Evolutionary conservation across 1,140 invertebrate species (phyloP).

Genomic region (Drosophila insularis): DNA sequence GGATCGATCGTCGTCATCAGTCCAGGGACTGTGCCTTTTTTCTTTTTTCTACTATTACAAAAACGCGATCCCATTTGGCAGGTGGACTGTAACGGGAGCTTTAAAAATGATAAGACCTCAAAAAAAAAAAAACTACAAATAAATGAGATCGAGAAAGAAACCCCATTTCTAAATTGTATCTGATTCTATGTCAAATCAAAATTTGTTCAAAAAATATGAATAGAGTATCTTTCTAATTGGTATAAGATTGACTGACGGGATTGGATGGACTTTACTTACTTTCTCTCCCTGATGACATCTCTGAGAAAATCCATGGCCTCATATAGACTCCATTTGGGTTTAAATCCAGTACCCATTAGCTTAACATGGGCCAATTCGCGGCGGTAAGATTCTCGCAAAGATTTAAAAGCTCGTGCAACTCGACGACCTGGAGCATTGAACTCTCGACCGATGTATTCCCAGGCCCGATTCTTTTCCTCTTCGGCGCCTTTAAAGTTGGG

Average conservation of each 20-base stretch:
- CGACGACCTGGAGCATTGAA: slow-evolving; percentile 78
- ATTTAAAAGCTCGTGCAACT: slow-evolving; percentile 77
- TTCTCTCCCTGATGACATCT: slow-evolving; percentile 77
- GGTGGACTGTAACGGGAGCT: slow-evolving; percentile 5
- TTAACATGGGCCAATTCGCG: slow-evolving; percentile 77
- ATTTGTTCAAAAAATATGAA: too few species aligned
- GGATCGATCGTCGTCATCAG: not conserved
- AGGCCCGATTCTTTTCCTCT: slow-evolving; percentile 79
- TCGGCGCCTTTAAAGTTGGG: slow-evolving; percentile 82
- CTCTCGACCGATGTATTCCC: slow-evolving; percentile 76
- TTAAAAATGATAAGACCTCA: not conserved
- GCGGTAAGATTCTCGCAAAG: slow-evolving; percentile 78
- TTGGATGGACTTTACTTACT: slow-evolving; percentile 55
- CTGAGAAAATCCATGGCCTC: slow-evolving; percentile 78
- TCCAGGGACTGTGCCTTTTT: not conserved
- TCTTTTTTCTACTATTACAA: not conserved
- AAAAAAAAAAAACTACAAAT: not conserved
- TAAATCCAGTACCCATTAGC: slow-evolving; percentile 76
- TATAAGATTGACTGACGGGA: too few species aligned
- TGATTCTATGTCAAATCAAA: not conserved
- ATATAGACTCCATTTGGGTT: slow-evolving; percentile 78
- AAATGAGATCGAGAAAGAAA: not conserved
- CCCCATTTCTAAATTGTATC: not conserved
- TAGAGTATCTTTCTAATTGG: too few species aligned
- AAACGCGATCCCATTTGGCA: not conserved